phyloP scores from a whole-genome alignment of 2,113 vertebrate genomes.

The Tringa solitaria region DNA sequence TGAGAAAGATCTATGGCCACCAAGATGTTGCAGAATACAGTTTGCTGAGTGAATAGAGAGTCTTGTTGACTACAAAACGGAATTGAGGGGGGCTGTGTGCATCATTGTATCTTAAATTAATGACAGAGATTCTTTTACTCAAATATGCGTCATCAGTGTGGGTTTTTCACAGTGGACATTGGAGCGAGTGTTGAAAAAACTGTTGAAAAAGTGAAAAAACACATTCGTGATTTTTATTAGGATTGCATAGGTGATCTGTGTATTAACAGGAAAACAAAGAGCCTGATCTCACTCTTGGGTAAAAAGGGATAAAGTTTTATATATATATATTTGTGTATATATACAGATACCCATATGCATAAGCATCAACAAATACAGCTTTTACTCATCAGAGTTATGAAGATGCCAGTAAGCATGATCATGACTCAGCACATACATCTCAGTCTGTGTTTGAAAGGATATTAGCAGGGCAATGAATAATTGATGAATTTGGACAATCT shows the following conservation, averaged over 20 bases:
- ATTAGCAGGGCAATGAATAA: not conserved
- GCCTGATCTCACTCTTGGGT: not conserved
- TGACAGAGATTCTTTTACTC: not conserved
- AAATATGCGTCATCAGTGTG: not conserved
- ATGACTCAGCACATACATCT: not conserved
- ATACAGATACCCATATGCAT: not conserved
- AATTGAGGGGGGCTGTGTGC: not conserved
- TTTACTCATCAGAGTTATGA: not conserved
- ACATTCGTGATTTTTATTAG: not conserved
- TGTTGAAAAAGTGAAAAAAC: not conserved
- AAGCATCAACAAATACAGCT: not conserved
- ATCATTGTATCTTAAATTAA: not conserved
- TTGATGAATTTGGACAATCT: not conserved
- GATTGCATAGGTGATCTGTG: not conserved
- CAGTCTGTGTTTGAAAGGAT: not conserved
- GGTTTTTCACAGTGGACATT: not conserved
- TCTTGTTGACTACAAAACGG: not conserved
- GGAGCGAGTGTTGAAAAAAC: not conserved
- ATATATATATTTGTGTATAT: not conserved
- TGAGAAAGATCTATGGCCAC: not conserved
- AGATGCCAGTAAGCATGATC: not conserved
- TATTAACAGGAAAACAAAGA: not conserved
- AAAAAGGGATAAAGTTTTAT: not conserved
- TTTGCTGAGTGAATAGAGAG: not conserved
- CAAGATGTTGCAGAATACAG: not conserved